Evolutionary conservation across 2,113 vertebrate species (phyloP).

Genomic region (Polypterus senegalus): DNA sequence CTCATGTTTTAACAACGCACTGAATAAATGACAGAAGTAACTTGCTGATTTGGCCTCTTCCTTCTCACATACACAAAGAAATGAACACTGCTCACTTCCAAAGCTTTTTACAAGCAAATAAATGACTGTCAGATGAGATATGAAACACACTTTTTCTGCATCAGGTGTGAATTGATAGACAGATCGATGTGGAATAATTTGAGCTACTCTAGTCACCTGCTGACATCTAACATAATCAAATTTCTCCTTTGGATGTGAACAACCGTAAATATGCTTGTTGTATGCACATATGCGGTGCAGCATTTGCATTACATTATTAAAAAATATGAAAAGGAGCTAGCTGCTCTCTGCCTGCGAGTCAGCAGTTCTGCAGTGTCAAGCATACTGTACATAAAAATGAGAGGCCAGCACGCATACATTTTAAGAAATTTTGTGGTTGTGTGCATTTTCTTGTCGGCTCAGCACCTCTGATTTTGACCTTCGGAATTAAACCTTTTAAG

Average conservation of each 20-base stretch:
- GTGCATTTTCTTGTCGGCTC: neutral
- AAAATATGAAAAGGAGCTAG: neutral
- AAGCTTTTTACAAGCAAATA: no score
- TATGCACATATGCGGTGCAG: neutral
- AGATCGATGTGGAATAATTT: no score
- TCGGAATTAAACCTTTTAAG: constrained; percentile 6
- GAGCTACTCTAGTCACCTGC: no score
- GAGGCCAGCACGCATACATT: neutral
- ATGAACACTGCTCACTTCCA: no score
- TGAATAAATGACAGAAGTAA: no score
- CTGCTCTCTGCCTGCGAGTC: neutral
- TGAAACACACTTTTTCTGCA: no score
- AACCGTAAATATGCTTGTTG: neutral
- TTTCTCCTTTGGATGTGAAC: neutral
- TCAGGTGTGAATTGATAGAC: no score
- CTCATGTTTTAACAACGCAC: no score
- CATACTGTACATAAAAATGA: neutral
- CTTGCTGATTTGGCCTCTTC: no score
- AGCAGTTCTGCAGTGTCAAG: neutral
- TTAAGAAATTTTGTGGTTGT: neutral
- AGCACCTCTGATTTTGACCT: neutral
- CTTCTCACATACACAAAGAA: no score
- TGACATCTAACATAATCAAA: neutral
- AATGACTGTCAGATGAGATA: no score
- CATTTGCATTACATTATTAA: neutral